A percentile compares a stretch with the other conserved stretches of the same genome.
These are phyloP conservation scores for Brachynemurus nebulosus DNA, from an alignment of 2,888 invertebrate genomes.

Conservation along the genomic window DNA sequence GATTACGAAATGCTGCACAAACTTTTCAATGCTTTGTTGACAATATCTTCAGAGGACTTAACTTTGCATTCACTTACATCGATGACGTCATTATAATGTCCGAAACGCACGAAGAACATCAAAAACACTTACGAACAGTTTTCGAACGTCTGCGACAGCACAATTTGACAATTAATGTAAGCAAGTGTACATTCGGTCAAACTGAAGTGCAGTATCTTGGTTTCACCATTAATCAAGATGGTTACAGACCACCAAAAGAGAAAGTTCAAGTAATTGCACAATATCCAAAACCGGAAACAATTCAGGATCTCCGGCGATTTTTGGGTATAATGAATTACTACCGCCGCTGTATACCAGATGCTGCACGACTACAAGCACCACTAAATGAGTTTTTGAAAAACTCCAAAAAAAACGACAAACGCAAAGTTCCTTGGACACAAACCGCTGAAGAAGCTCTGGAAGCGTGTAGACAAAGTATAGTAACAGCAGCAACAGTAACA, in stretches of 20 bases:
- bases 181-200: not conserved
- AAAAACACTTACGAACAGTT: not conserved
- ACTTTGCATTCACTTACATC: not conserved
- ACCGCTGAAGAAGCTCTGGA: not conserved
- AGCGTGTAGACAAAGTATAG: not conserved
- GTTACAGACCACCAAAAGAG: not conserved
- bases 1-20: not conserved
- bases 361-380: not conserved
- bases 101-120: not conserved
- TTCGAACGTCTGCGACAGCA: not conserved
- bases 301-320: not conserved
- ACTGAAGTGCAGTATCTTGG: not conserved
- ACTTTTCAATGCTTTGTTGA: not conserved
- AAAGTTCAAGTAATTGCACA: not conserved
- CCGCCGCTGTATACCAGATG: not conserved
- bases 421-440: too few species aligned
- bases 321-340: not conserved
- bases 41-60: not conserved
- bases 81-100: not conserved
- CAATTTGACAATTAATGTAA: not conserved
- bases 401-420: not conserved
- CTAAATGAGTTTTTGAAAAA: not conserved
- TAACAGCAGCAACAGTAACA: not conserved
- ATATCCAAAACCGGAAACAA: not conserved
- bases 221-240: not conserved